Base-by-base conservation (phyloP, 2,888 invertebrate species). In the Sphaerolaimus hirsutus region DNA sequence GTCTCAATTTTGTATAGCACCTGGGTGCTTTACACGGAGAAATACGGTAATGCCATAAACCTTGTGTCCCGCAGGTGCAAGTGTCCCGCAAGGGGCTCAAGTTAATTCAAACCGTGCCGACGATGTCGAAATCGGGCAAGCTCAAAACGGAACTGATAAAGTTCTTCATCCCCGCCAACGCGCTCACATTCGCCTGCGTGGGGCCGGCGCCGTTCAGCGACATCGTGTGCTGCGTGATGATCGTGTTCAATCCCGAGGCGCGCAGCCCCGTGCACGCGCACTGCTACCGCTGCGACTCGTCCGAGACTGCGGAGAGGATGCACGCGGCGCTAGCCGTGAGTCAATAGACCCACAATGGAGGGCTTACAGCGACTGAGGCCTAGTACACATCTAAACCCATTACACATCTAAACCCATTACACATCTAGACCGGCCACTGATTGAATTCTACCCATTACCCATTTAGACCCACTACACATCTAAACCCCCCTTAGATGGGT, bases 181-280 rank as follows among this genome's bases (percentile, higher is more conserved):
- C 83, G 62, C 79, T 87, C 63, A 81, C 87, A 41, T 83, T 80
- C 63, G 81, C 81, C 21, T 77, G 79, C 57, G 82, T 83, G 53
- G 78, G 81, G 49, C 54, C 63, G 23, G 56, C 63, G 17, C 70
- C 68, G 0, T 67, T 71, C 53, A 37, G n/a, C 10, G 37, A 37
- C n/a, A 37, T 37, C 37, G 37, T 37, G 5, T 17, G 37, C 1
- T 83, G 83, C 56, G 84, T 91, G 47, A 73, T 89, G 52, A 71
- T 91, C 42, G 75, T 91, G 1, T 86, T 82, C 64, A 91, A 91
- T 69, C 87, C 89, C 0, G 77, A 82, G 47, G 87, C 87, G 10
- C 79, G 81, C 55, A 83, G 84, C 63, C 87, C 87, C 0, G 77
- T 91, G 25, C 89, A 91, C 63, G 84, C 87, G 2, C 91, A 93